These are phyloP conservation scores for Kryphioiulus occultus DNA, from an alignment of 2,888 invertebrate genomes.

Conservation along the genomic window DNA sequence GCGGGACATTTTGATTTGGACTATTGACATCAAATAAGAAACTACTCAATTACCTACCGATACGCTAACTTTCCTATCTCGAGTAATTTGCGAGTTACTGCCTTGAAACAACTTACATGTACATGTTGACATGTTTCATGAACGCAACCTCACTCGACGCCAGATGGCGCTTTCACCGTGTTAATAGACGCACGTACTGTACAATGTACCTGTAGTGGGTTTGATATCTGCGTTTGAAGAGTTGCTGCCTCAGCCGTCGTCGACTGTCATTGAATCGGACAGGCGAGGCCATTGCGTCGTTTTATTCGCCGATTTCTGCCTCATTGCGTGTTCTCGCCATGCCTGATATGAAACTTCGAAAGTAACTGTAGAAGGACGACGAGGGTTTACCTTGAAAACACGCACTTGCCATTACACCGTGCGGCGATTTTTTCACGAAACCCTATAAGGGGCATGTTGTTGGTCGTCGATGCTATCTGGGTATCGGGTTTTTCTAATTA, in stretches of 20 bases:
- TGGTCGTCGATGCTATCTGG: slow-evolving; percentile 2
- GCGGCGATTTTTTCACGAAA: no score
- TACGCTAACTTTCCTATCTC: no score
- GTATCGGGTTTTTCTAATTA: neutral
- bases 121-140: no score
- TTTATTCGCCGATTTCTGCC: neutral
- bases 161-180: no score
- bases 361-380: neutral
- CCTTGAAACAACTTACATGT: no score
- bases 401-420: no score
- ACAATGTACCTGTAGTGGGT: neutral
- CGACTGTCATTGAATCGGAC: neutral
- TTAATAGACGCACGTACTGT: no score
- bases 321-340: neutral
- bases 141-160: no score
- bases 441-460: neutral
- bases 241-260: neutral
- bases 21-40: no score
- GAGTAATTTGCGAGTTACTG: no score
- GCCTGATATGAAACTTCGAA: neutral
- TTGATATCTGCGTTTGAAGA: neutral
- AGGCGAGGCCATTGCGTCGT: neutral
- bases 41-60: no score
- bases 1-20: no score
- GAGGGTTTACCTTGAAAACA: neutral